Evolutionary conservation across 2,888 invertebrate genomes (phyloP).

Genomic region (Entomobrya proxima): DNA sequence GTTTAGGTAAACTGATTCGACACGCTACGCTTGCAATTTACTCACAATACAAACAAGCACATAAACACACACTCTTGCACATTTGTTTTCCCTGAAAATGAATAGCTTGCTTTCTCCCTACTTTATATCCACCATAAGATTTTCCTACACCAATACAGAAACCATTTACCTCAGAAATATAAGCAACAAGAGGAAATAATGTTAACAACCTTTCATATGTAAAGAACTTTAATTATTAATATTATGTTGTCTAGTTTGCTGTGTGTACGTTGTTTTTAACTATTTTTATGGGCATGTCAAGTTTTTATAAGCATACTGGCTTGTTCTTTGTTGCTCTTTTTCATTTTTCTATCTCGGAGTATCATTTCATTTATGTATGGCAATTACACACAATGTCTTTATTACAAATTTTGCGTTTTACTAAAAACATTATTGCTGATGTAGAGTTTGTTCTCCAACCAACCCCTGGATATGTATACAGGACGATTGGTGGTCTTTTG

Average conservation of each 20-base stretch:
- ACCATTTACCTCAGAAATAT: too few relatives aligned
- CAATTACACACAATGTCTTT: not conserved
- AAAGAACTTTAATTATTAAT: slow-evolving; percentile 30
- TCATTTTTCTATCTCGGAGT: not conserved
- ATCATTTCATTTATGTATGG: not conserved
- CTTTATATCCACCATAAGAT: not conserved
- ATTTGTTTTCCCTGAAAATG: not conserved
- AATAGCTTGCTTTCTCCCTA: not conserved
- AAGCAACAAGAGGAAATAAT: not conserved
- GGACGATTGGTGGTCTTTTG: slow-evolving; percentile 88
- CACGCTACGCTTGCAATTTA: not conserved
- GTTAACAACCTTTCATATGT: not conserved
- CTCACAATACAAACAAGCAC: too few relatives aligned
- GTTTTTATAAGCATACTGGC: not conserved
- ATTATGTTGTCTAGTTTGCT: not conserved
- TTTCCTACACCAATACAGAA: too few relatives aligned
- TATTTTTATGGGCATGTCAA: not conserved
- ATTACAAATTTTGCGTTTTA: not conserved
- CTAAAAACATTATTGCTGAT: not conserved
- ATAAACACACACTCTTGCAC: too few relatives aligned
- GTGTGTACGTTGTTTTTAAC: not conserved
- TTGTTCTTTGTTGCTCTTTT: slow-evolving; percentile 3
- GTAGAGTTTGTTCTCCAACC: slow-evolving; percentile 88
- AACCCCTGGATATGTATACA: slow-evolving; percentile 87
- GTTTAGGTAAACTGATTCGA: not conserved